Conservation (phyloP, 2,888 invertebrate genomes). For the Erebia ligea region DNA sequence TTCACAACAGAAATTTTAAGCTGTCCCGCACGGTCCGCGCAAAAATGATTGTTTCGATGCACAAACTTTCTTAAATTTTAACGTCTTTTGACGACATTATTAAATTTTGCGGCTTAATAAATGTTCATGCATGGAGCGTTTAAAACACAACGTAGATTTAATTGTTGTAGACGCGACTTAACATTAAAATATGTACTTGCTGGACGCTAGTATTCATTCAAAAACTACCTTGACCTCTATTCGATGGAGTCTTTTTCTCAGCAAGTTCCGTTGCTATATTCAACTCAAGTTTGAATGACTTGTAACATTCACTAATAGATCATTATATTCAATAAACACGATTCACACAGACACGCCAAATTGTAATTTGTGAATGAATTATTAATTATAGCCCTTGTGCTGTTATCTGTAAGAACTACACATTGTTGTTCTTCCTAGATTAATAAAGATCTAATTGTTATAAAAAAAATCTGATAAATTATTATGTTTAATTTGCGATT, state of each 20-base stretch:
- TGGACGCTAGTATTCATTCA: neutral
- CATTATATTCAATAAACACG: neutral
- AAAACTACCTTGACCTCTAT: neutral
- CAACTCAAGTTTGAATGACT: slow-evolving; percentile 1
- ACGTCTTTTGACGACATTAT: too few relatives aligned
- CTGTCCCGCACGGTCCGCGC: too few relatives aligned
- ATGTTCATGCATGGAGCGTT: neutral
- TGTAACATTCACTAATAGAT: slow-evolving; percentile 1
- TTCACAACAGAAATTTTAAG: neutral
- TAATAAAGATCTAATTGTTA: neutral
- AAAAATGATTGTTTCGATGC: neutral
- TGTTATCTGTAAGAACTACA: neutral
- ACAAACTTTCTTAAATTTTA: neutral
- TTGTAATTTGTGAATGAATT: neutral
- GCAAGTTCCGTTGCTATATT: neutral
- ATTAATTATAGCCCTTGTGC: neutral
- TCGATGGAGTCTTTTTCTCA: neutral
- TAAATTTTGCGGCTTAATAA: neutral
- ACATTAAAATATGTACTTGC: neutral
- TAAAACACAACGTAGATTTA: neutral
- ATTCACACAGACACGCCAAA: neutral
- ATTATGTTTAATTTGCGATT: neutral
- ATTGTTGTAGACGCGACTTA: neutral
- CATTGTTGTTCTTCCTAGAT: neutral
- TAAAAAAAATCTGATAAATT: neutral